Base-by-base conservation (phyloP, 2,113 vertebrate genomes). In the Rousettus leschenaultii region DNA sequence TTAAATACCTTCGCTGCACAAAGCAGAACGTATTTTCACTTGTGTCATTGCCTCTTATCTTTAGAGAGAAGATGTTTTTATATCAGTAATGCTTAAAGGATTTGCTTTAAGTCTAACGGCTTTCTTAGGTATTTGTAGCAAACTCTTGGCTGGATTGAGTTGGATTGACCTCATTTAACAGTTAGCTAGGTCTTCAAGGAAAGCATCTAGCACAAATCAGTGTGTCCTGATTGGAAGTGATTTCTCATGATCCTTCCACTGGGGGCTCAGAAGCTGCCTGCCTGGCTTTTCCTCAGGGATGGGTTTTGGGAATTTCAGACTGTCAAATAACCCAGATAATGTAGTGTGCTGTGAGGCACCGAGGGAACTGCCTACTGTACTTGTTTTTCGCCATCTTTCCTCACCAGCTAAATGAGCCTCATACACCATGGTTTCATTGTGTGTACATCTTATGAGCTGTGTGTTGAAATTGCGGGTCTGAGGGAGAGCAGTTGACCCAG, bases 131-230 rank as follows among this genome's bases (percentile, higher is more conserved):
- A 78, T 51, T 8, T 92, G 55, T 59, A 21, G 9, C 55, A n/a
- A 89, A 33, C 53, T 95, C 19, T 92, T 0, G 0, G 0, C 85
- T 71, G n/a, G 53, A 11, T 43, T 51, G 38, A 91, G 33, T 45
- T 91, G 80, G 77, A 83, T 59, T 97, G 92, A 97, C 94, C 80
- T 97, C 92, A 26, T 30, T 79, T 65, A 83, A 5, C 92, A 95
- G 40, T 92, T 92, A 82, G 12, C n/a, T 89, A 89, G 59, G 6
- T 63, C 71, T 93, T 65, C 45, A 9, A 70, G 63, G 86, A 45
- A 65, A 21, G 0, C 45, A 59, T 82, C 22, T 51, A 21, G 71
- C 26, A 40, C 55, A 53, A 53, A 86, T 90, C 90, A 75, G 28
- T 26, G 4, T 38, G 30, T 30, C 53, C 55, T 43, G 8, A 15